Conservation (phyloP, 2,888 invertebrate genomes). For the Malthinus flaveolus region DNA sequence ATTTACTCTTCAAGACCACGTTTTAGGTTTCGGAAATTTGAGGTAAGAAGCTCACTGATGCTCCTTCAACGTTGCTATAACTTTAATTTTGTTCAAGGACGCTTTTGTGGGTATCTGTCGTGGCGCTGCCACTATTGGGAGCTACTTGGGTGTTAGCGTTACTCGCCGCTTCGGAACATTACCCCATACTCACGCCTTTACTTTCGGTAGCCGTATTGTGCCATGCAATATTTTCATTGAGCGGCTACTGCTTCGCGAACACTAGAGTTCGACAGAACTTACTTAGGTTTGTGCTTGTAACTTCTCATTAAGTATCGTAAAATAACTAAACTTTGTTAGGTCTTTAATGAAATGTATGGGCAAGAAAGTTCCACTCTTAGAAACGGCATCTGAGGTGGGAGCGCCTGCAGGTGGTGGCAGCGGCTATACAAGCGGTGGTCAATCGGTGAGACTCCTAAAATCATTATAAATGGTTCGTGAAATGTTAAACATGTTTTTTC, state of each 20-base stretch:
- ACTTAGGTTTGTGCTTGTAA: slow-evolving; percentile 54
- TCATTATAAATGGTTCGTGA: neutral
- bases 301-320: neutral
- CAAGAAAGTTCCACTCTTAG: slow-evolving; percentile 77
- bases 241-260: slow-evolving; percentile 87
- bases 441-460: slow-evolving; percentile 54
- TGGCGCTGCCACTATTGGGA: slow-evolving; percentile 81
- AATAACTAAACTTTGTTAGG: slow-evolving; percentile 52
- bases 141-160: slow-evolving; percentile 86
- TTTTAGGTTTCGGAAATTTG: slow-evolving; percentile 82
- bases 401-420: slow-evolving; percentile 74
- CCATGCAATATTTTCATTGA: slow-evolving; percentile 81
- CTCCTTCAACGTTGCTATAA: too few species aligned
- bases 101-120: slow-evolving; percentile 83
- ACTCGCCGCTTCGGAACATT: slow-evolving; percentile 74
- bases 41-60: slow-evolving; percentile 62
- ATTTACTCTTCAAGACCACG: slow-evolving; percentile 87
- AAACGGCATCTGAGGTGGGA: slow-evolving; percentile 69
- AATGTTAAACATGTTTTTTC: slow-evolving; percentile 12
- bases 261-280: slow-evolving; percentile 80
- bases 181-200: slow-evolving; percentile 73
- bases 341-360: slow-evolving; percentile 76
- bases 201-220: slow-evolving; percentile 76
- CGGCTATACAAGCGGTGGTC: slow-evolving; percentile 73
- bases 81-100: slow-evolving; percentile 60